These are phyloP conservation scores for Clarias fuscus DNA, from an alignment of 2,797 vertebrate genomes.

Conservation along the genomic window DNA sequence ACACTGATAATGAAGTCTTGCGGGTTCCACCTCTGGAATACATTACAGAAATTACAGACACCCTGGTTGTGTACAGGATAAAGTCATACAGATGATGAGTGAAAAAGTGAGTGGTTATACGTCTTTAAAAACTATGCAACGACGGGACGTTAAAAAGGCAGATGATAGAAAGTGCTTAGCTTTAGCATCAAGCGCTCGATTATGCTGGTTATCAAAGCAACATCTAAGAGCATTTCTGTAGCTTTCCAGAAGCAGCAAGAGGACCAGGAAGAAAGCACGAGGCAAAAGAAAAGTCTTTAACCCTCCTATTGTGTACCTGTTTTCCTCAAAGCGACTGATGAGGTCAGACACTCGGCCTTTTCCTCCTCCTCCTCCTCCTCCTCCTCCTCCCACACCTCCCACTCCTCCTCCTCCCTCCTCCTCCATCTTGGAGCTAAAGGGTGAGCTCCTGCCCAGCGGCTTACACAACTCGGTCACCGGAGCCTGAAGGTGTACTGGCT, in stretches of 20 bases:
- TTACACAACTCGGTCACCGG: constrained; percentile 64
- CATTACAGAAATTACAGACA: not conserved
- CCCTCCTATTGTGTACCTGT: constrained; percentile 63
- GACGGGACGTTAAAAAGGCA: not conserved
- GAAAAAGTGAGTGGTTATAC: too few species aligned
- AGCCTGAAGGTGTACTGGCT: constrained; percentile 75
- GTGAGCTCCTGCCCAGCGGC: constrained; percentile 52
- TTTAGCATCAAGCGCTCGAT: not conserved
- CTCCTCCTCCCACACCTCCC: constrained; percentile 36
- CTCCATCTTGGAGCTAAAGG: constrained; percentile 65
- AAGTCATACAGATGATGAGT: too few species aligned
- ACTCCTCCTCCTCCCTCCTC: constrained; percentile 50
- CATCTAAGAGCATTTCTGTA: constrained; percentile 1
- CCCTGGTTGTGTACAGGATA: too few species aligned
- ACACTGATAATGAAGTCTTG: not conserved
- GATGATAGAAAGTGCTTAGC: not conserved
- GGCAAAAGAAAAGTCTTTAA: not conserved
- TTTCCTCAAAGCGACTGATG: constrained; percentile 79
- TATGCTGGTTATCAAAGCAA: too few species aligned
- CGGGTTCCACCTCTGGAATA: not conserved
- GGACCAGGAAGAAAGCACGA: not conserved
- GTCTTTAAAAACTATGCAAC: not conserved
- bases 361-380: constrained; percentile 50
- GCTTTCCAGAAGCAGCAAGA: constrained; percentile 4
- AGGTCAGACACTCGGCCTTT: constrained; percentile 75